Conservation (phyloP, 2,888 invertebrate genomes). For the Drosophila birchii region DNA sequence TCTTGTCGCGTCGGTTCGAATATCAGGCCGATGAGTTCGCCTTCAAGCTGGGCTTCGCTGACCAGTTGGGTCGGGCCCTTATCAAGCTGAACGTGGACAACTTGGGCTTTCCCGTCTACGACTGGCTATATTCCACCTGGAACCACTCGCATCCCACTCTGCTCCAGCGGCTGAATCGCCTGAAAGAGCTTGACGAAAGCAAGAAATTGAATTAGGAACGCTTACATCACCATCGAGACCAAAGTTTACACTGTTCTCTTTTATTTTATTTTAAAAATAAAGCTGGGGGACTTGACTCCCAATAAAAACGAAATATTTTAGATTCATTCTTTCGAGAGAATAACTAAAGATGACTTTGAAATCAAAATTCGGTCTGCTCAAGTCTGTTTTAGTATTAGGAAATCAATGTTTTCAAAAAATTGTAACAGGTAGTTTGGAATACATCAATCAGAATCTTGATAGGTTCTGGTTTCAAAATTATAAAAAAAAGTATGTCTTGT, state of each 20-base stretch:
- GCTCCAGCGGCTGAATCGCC: slow-evolving; percentile 91
- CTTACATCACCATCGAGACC: slow-evolving; percentile 49
- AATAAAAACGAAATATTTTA: slow-evolving; percentile 2
- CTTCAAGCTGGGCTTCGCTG: slow-evolving; percentile 90
- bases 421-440: slow-evolving; percentile 11
- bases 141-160: slow-evolving; percentile 99
- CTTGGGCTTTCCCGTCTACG: slow-evolving; percentile 97
- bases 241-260: slow-evolving; percentile 59
- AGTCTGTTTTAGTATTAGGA: neutral
- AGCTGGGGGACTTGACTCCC: slow-evolving; percentile 2
- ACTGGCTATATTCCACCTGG: slow-evolving; percentile 96
- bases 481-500: slow-evolving; percentile 34
- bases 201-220: slow-evolving; percentile 52
- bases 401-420: neutral
- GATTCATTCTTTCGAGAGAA: neutral
- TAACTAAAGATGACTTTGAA: neutral
- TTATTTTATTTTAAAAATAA: slow-evolving; percentile 37
- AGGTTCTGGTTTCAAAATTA: slow-evolving; percentile 25
- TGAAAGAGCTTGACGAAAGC: slow-evolving; percentile 66
- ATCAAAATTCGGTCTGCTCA: neutral
- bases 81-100: slow-evolving; percentile 98
- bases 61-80: slow-evolving; percentile 92
- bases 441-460: slow-evolving; percentile 17
- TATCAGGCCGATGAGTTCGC: slow-evolving; percentile 99
- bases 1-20: slow-evolving; percentile 94